phyloP scores from a whole-genome alignment of 2,113 vertebrate species.

The Anoplopoma fimbria region DNA sequence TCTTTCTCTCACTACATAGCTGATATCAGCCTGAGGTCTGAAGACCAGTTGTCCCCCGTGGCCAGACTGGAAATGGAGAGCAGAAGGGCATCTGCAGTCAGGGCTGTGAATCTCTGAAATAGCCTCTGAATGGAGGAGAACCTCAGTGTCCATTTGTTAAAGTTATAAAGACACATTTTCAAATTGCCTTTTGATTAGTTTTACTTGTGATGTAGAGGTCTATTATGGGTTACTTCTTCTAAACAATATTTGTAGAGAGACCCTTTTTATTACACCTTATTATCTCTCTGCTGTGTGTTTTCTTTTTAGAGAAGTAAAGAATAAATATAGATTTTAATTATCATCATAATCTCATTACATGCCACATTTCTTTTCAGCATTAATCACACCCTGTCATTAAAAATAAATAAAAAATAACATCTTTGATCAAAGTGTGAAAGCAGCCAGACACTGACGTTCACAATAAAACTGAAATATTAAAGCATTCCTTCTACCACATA shows the following conservation, averaged over 20 bases:
- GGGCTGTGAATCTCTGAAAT: slow-evolving; percentile 20
- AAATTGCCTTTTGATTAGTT: slow-evolving; percentile 1
- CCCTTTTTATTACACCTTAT: background rate
- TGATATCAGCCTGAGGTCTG: slow-evolving; percentile 16
- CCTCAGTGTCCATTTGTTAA: slow-evolving; percentile 15
- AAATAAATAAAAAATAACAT: slow-evolving; percentile 12
- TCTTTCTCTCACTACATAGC: slow-evolving; percentile 19
- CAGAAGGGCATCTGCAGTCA: slow-evolving; percentile 37
- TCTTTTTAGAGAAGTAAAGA: background rate
- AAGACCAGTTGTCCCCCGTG: slow-evolving; percentile 19
- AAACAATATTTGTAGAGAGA: background rate
- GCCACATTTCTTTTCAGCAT: background rate
- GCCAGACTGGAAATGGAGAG: slow-evolving; percentile 8
- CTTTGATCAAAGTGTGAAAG: slow-evolving; percentile 12
- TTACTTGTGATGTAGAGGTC: slow-evolving; percentile 7
- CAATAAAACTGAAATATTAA: slow-evolving; percentile 4
- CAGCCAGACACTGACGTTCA: background rate
- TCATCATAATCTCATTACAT: background rate
- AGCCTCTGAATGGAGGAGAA: slow-evolving; percentile 18
- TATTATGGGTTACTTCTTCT: background rate
- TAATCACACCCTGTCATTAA: slow-evolving; percentile 3
- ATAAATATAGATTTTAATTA: background rate
- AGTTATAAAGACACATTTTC: slow-evolving; percentile 6
- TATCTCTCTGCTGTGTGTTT: background rate
- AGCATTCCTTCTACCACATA: slow-evolving; percentile 1